Percentiles rank a stretch among this genome's conserved stretches.
Evolutionary conservation across 2,797 vertebrate genomes (phyloP).

Genomic region (Jordanella pulchra): DNA sequence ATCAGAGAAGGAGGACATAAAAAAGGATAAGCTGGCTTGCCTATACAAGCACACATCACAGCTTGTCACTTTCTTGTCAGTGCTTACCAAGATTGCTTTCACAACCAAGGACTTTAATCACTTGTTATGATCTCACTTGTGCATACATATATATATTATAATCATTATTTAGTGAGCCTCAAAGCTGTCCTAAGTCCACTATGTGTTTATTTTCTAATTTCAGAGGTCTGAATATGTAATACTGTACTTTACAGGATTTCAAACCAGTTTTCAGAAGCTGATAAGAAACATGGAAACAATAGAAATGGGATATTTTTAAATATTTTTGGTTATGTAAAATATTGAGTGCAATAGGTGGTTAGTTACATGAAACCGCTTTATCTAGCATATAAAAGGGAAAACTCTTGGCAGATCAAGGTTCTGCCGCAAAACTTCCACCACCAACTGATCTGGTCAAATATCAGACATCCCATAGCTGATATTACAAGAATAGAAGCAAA

Average conservation of each 20-base stretch:
- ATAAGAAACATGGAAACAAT: background rate
- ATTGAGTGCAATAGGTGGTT: slow-evolving; percentile 5
- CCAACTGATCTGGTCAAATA: background rate
- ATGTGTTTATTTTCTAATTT: background rate
- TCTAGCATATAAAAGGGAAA: background rate
- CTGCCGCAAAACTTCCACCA: background rate
- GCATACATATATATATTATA: slow-evolving; percentile 17
- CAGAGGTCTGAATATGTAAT: background rate
- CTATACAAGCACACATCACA: slow-evolving; percentile 59
- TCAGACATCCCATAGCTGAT: background rate
- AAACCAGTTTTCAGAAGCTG: background rate
- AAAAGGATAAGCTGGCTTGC: slow-evolving; percentile 56
- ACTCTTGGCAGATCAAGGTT: background rate
- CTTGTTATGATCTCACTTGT: slow-evolving; percentile 36
- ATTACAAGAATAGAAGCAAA: background rate
- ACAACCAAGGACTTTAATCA: slow-evolving; percentile 58
- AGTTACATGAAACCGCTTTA: background rate
- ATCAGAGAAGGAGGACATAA: slow-evolving; percentile 42
- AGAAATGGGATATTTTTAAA: background rate
- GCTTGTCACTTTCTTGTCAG: slow-evolving; percentile 47
- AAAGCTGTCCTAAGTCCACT: background rate
- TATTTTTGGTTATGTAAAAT: background rate
- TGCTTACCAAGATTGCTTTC: slow-evolving; percentile 38
- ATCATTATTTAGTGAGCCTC: background rate
- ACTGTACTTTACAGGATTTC: too few relatives aligned